Percentiles rank a stretch among this genome's conserved stretches.
These are phyloP conservation scores for Patiria pectinifera DNA, from an alignment of 53 echinoderm and acorn worm species.

Conservation along the genomic window DNA sequence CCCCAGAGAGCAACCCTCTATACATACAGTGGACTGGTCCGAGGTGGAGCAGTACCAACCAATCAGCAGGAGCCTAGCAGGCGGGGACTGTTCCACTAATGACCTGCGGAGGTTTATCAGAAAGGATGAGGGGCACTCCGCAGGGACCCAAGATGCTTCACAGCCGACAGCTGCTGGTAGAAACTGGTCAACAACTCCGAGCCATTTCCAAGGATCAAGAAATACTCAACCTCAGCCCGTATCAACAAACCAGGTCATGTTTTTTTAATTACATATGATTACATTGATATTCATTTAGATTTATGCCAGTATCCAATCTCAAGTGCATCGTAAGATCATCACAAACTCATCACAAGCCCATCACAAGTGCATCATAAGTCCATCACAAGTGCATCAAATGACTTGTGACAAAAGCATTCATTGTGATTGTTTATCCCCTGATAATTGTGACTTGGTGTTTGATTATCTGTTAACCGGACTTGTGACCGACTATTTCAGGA, in stretches of 20 bases:
- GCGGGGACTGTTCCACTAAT: conserved; percentile 42
- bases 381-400: no score
- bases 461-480: no score
- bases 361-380: no score
- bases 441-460: no score
- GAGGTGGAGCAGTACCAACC: conserved; percentile 48
- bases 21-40: conserved; percentile 56
- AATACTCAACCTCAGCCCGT: neutral
- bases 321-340: no score
- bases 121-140: neutral
- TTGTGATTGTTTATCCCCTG: no score
- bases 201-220: neutral
- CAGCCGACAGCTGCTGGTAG: neutral
- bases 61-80: conserved; percentile 35
- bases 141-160: neutral
- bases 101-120: conserved; percentile 26
- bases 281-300: no score
- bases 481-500: no score
- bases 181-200: neutral
- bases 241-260: neutral
- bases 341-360: no score
- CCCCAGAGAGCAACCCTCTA: neutral
- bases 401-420: no score
- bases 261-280: no score
- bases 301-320: no score